Conservation (phyloP, 1,140 invertebrate genomes). For the Bursaphelenchus mucronatus region DNA sequence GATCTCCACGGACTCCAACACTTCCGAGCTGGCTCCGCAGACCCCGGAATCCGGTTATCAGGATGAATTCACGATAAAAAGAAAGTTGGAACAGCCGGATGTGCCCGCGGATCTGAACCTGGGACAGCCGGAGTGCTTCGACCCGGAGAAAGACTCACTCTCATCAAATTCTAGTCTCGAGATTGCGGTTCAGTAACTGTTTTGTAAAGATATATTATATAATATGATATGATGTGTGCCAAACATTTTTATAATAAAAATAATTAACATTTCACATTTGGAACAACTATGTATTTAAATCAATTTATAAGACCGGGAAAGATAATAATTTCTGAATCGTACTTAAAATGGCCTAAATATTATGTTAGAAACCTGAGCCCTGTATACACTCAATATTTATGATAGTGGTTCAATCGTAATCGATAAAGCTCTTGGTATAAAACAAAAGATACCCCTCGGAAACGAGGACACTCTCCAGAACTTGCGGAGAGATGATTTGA, state of each 20-base stretch:
- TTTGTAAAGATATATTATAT: too few relatives aligned
- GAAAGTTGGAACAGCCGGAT: background rate
- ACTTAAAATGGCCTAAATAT: too few relatives aligned
- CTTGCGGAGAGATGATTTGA: constrained; percentile 80
- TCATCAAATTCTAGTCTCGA: constrained; percentile 33
- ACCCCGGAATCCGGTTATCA: background rate
- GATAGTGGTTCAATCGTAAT: constrained; percentile 32
- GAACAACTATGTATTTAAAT: too few relatives aligned
- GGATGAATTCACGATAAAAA: background rate
- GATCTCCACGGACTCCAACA: constrained; percentile 7
- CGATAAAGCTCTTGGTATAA: constrained; percentile 36
- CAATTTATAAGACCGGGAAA: too few relatives aligned
- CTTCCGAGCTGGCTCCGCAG: constrained; percentile 1
- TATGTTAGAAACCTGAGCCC: too few relatives aligned
- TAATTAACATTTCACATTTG: too few relatives aligned
- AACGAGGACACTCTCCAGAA: constrained; percentile 79
- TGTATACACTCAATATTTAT: background rate
- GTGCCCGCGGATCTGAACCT: background rate
- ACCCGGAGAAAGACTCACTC: constrained; percentile 22
- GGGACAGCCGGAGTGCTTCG: constrained; percentile 7
- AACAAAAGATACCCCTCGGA: constrained; percentile 73
- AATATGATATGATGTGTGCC: too few relatives aligned
- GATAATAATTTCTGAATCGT: too few relatives aligned
- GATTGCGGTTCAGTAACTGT: constrained; percentile 18
- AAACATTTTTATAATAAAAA: too few relatives aligned